Evolutionary conservation across 2,888 invertebrate species (phyloP), one percentile per base, ranked within the genome.

Genomic region (Dicranocentrus wangi): DNA sequence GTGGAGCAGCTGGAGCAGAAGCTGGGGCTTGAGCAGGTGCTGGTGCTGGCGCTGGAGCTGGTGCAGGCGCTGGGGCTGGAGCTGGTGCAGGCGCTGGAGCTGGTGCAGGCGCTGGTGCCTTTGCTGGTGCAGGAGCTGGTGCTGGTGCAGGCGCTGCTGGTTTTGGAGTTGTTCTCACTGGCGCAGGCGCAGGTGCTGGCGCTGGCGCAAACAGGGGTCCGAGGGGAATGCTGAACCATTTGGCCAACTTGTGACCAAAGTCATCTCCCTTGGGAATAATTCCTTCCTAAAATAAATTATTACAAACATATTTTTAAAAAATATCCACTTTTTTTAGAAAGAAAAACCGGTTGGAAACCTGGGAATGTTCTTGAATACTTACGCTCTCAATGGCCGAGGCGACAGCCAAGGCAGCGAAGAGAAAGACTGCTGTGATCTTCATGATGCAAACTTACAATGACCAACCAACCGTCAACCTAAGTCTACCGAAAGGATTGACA

Each of bases 371-470:
- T 55, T 21, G 13, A 42, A 39, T 17, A 65, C 77, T 77, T 69
- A 77, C 77, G 77, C 77, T 77, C 72, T 71, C 81, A 43, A 71
- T 27, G 32, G 83, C 75, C 42, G 76, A 42, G 32, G 81, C 72
- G 1, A 81, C 75, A 68, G 75, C 81, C 76, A 81, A 68, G 60
- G 73, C 75, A 68, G 79, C 83, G 53, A 66, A 66, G 2, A 83
- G 39, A 70, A 76, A 17, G 32, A 83, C 32, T 25, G 79, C 17
- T 15, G 51, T 63, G 19, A 66, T 42, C 66, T 83, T 82, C 81
- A 82, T 82, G 55, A 47, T 83, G 66, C 1, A 61, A 25, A 21
- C 23, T 55, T 47, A n/a, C 39, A 60, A 58, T 43, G 60, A 60
- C 47, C 76, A 55, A 47, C 47, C 23, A 63, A 63, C 63, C 17